Evolutionary conservation across 2,888 invertebrate species (phyloP), one percentile per base, ranked within the genome.

Genomic region (Chorisops tibialis): DNA sequence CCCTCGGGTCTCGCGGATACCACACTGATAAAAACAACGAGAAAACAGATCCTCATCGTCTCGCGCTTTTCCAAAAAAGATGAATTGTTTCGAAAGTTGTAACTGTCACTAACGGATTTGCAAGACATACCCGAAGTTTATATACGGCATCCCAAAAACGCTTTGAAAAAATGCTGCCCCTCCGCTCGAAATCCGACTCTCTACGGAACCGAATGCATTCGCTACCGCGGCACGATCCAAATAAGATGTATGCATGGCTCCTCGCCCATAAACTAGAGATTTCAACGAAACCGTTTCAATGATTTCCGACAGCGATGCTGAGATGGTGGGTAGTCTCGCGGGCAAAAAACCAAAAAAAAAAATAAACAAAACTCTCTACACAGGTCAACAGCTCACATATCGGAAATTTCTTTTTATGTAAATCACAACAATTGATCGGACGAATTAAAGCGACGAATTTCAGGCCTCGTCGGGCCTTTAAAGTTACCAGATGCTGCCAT

Each of bases 1-100:
- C 83, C 83, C 76, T 85, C 83, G 74, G 84, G 84, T 65, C 82
- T 79, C 62, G 82, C 83, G 74, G 82, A 81, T 73, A 81, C 81
- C 74, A 82, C 78, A 62, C 82, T 81, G 77, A 82, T 79, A 56
- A 37, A 58, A 43, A 43, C 56, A 16, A 35, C 58, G 47, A 63
- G n/a, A 14, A 63, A 39, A 63, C 45, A 61, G 61, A 56, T 58
- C 35, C 47, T 63, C 61, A 61, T 63, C 58, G 48, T 16, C n/a
- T 14, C 16, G 16, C 16, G 41, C 6, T 12, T 14, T 41, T n/a
- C 6, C 52, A 38, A 14, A 39, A 52, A 59, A 56, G 56, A 59
- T 59, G 59, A 48, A 48, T 47, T 48, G 37, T 37, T 59, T 47
- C 47, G 47, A 48, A 59, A 48, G 47, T 59, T 59, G 21, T 38